Base-by-base conservation (phyloP, 2,888 invertebrate species). In the Melinaea marsaeus region DNA sequence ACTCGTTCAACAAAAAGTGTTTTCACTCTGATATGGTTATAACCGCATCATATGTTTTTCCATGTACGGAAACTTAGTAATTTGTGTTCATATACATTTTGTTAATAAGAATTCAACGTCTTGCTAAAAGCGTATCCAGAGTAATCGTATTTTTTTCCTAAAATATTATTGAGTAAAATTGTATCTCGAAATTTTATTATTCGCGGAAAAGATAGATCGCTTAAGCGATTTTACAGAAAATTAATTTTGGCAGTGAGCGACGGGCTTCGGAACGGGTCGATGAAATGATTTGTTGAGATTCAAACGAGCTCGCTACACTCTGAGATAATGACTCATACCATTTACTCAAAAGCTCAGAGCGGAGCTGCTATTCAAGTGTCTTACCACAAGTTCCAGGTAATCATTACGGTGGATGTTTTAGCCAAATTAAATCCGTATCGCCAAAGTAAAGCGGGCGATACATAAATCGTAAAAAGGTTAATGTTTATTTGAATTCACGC, bases 161-260 rank as follows among this genome's bases (percentile, higher is more conserved):
- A 73, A 78, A 74, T 83, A 81, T 84, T 80, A 85, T 83, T 78
- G 79, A 80, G 77, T 76, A 71, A 76, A 75, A 73, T 72, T 37
- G 37, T 37, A 9, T 9, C 77, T 75, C 0, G 69, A 65, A 70
- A 54, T 57, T 64, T 87, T 86, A 84, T 85, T 85, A 86, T 87
- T 88, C 86, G 84, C 76, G 74, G 84, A 85, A 88, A 83, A 86
- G 84, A 87, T 86, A 86, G 86, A 90, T 89, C 84, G 84, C 79
- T 86, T 81, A 80, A 81, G 81, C 84, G 86, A 88, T 89, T 88
- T 88, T 87, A 86, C 84, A 84, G 83, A 77, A 85, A 88, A 88
- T 88, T 88, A 88, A 88, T 88, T 88, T 86, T 83, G 85, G 84
- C 81, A 84, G 83, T 84, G 83, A 88, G 83, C 85, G 86, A 87